Base-by-base conservation (phyloP, 2,888 invertebrate genomes). In the Aleiodes testaceus region DNA sequence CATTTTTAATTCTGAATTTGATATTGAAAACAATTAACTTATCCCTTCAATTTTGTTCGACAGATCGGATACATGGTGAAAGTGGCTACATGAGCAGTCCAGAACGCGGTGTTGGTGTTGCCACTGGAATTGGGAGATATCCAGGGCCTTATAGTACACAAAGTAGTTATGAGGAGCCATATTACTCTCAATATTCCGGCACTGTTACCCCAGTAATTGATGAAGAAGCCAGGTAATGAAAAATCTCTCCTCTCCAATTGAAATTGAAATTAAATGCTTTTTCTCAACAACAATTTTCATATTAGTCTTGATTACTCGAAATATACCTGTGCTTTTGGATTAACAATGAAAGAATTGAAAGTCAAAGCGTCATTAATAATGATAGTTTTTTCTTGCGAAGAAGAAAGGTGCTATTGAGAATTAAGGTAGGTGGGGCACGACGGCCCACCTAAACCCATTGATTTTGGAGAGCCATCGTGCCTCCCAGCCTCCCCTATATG, bases 171-270 rank as follows among this genome's bases (percentile, higher is more conserved):
- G 96, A 96, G 84, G 96, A 96, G 82, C 95, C 95, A 0, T 96
- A 95, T 88, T 96, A 95, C 82, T 92, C 94, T 65, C 95, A 95
- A 84, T 96, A 93, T 84, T 91, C 93, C 5, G 92, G 92, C 5
- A 92, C 92, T 5, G 95, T 96, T 74, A 95, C 97, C 6, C 96
- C 97, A 3, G 93, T 97, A 71, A 97, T 97, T 78, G 97, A 97
- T 83, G 97, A 97, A 86, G 97, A 97, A 88, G 91, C 95, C 72
- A 92, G 92, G 94, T 94, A 82, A 70, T 66, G 30, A 12, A 47
- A 22, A 69, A 61, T 64, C 42, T 7, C 5, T 22, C 2, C 16
- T 16, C 2, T 20, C 14, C n/a, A 50, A 9, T 50, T 50, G 0
- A 14, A 14, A 14, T 45, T 36, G 36, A 36, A 36, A 36, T 5